Conservation (phyloP, 2,888 invertebrate genomes). For the Trilocha varians region DNA sequence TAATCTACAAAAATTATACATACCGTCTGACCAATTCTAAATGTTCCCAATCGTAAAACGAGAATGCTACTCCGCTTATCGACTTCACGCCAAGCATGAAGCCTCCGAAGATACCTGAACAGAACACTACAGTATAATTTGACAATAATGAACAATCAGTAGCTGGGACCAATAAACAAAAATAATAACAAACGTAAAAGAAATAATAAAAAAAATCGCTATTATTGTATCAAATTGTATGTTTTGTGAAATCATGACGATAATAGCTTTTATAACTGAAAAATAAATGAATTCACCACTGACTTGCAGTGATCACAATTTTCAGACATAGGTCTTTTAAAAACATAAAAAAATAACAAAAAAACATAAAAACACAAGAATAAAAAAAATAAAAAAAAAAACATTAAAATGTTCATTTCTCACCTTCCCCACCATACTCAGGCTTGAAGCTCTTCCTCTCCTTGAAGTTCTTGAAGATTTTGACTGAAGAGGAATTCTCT, state of each 20-base stretch:
- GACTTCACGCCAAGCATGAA: slow-evolving; percentile 92
- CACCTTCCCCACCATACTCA: slow-evolving; percentile 96
- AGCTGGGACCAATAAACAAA: too few relatives aligned
- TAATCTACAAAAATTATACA: slow-evolving; percentile 5
- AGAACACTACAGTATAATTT: slow-evolving; percentile 5
- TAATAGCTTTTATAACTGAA: too few relatives aligned
- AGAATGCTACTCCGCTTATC: slow-evolving; percentile 93
- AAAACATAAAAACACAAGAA: background rate
- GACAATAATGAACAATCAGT: background rate
- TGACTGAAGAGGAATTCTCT: slow-evolving; percentile 91
- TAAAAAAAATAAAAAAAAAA: too few relatives aligned
- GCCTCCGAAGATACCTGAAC: slow-evolving; percentile 89
- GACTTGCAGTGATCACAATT: too few relatives aligned
- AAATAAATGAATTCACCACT: too few relatives aligned
- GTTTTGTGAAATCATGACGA: too few relatives aligned
- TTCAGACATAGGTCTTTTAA: too few relatives aligned
- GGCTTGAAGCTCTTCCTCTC: slow-evolving; percentile 96
- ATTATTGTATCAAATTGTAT: too few relatives aligned
- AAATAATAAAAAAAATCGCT: too few relatives aligned
- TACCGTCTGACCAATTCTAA: slow-evolving; percentile 86
- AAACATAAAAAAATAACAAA: background rate
- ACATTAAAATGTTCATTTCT: slow-evolving; percentile 4
- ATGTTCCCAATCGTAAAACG: slow-evolving; percentile 98
- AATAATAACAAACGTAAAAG: too few relatives aligned
- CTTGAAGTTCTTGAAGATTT: slow-evolving; percentile 98